Base-by-base conservation (phyloP, 2,888 invertebrate species). In the Syrista parreyssii region DNA sequence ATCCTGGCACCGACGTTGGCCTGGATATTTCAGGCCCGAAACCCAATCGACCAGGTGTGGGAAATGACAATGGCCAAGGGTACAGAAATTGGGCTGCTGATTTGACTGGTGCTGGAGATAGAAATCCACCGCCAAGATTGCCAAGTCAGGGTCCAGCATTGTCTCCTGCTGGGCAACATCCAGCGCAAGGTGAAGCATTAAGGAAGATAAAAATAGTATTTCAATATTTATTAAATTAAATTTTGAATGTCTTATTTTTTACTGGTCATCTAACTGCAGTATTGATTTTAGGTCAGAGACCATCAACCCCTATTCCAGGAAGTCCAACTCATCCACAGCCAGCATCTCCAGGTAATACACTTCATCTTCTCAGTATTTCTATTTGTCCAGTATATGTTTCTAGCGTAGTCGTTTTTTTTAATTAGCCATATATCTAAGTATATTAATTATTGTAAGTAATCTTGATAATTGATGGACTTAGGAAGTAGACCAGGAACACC, bases 1-100 rank as follows among this genome's bases (percentile, higher is more conserved):
- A 84, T 81, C 90, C 91, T 6, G 90, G 90, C 31, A 90, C 91
- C 11, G 90, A 91, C 71, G 89, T 91, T 1, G 90, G 89, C n/a
- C 81, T 85, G 3, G 89, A 90, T 79, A 77, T 85, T 32, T 78
- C 86, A 0, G 72, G 12, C 33, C 75, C 86, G 1, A 87, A 82
- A 73, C 86, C 88, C 0, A 79, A 76, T 4, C 83, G 76, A 55
- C 86, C 88, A 0, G 88, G 84, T 23, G 69, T 80, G n/a, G 88
- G 85, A 23, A 85, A 83, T 1, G 80, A 76, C 12, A 83, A 78
- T 71, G 86, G 84, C 6, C 86, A 87, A 74, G 87, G 84, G 1
- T 89, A 89, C 81, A 83, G 88, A 30, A 88, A 90, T 15, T 91
- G 89, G 88, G 88, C 90, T 1, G 86, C 81, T 12, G 89, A 88